phyloP scores from a whole-genome alignment of 2,797 vertebrate genomes.

The Sebastiscus albofasciatus region DNA sequence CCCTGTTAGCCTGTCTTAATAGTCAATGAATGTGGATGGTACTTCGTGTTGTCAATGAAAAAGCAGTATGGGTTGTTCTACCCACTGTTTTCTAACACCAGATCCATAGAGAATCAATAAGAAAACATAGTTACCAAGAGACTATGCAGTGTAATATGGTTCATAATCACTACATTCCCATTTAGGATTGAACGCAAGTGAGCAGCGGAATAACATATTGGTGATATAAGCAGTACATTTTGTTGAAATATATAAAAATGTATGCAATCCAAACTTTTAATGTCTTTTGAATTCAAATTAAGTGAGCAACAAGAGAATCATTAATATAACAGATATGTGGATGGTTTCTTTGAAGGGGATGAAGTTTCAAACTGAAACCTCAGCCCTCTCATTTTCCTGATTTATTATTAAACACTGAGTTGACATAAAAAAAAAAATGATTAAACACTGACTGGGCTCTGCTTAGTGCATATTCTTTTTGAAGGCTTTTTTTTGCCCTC shows the following conservation, averaged over 20 bases:
- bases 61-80: conserved; percentile 19
- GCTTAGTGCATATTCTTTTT: conserved; percentile 44
- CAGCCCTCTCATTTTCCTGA: conserved; percentile 24
- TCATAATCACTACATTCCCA: not conserved
- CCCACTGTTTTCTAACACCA: not conserved
- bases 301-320: conserved; percentile 40
- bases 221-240: not conserved
- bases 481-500: conserved; percentile 15
- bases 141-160: not conserved
- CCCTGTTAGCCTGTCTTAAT: conserved; percentile 40
- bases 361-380: conserved; percentile 29
- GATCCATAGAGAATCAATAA: conserved; percentile 21
- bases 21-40: conserved; percentile 6
- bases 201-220: not conserved
- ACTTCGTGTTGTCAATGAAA: conserved; percentile 7
- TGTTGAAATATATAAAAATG: not conserved
- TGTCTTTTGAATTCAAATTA: not conserved
- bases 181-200: not conserved
- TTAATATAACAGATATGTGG: conserved; percentile 44
- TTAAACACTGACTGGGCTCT: conserved; percentile 28
- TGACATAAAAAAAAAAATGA: conserved; percentile 52
- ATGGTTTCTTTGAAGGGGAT: conserved; percentile 41
- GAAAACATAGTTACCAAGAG: not conserved
- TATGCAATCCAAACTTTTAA: not conserved
- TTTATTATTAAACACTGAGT: conserved; percentile 64